Conservation (phyloP, 2,113 vertebrate genomes). For the Urocolius indicus region DNA sequence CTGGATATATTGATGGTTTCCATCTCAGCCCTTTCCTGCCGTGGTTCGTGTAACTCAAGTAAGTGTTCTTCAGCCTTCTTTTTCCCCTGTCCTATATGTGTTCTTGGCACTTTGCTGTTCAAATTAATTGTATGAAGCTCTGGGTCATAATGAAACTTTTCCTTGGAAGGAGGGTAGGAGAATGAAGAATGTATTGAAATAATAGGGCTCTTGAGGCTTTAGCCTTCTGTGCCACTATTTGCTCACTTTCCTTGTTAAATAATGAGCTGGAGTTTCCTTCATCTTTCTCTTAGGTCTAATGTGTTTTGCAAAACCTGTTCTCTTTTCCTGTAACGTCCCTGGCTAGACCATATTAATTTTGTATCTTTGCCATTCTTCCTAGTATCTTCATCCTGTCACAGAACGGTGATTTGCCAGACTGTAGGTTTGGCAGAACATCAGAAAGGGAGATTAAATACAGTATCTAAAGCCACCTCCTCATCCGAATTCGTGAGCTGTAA, state of each 20-base stretch:
- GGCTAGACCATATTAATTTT: neutral
- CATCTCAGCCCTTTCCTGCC: neutral
- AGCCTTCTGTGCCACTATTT: neutral
- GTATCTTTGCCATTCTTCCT: neutral
- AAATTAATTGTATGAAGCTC: neutral
- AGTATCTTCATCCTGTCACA: neutral
- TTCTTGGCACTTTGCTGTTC: neutral
- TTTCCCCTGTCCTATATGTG: neutral
- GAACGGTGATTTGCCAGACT: conserved; percentile 15
- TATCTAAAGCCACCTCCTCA: neutral
- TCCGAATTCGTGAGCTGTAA: neutral
- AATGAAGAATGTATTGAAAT: neutral
- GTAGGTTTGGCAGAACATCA: neutral
- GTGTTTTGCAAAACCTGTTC: neutral
- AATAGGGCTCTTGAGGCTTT: neutral
- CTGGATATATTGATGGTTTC: neutral
- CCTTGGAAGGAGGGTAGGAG: neutral
- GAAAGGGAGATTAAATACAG: neutral
- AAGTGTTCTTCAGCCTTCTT: neutral
- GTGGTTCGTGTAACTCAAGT: neutral
- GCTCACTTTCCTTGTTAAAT: neutral
- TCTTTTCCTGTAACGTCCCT: neutral
- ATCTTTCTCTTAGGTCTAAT: neutral
- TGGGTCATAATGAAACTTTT: neutral
- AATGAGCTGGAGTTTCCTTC: neutral